These are phyloP conservation scores for Drosophila rhopaloa DNA, from an alignment of 1,140 invertebrate species.

Conservation along the genomic window DNA sequence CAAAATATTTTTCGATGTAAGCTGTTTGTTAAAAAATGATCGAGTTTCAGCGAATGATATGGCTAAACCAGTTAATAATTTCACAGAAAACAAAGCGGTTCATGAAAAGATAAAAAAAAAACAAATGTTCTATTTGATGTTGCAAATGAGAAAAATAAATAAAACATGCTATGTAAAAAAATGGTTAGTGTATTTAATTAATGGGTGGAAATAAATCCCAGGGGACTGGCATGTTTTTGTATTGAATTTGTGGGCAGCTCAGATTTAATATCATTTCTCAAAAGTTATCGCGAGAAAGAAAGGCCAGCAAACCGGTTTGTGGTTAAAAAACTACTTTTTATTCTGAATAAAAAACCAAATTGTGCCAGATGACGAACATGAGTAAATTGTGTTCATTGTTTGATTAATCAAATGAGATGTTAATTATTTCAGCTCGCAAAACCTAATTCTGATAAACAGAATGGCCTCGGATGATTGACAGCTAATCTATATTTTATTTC, in stretches of 20 bases:
- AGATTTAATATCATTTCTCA: not conserved
- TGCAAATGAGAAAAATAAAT: conserved; percentile 69
- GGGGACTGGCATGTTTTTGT: not conserved
- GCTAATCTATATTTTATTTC: not conserved
- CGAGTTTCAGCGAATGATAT: conserved; percentile 8
- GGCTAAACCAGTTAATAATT: conserved; percentile 48
- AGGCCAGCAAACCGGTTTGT: not conserved
- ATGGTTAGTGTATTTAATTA: conserved; percentile 1
- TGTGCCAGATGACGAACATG: not conserved
- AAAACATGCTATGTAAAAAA: conserved; percentile 57
- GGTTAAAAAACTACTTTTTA: not conserved
- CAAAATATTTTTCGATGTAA: conserved; percentile 79
- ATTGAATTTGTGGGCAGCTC: not conserved
- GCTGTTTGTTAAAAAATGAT: conserved; percentile 66
- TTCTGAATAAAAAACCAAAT: conserved; percentile 1
- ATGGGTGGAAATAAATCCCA: not conserved
- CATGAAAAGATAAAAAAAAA: conserved; percentile 37
- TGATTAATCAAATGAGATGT: conserved; percentile 18
- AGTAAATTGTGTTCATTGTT: conserved; percentile 9
- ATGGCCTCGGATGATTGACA: not conserved
- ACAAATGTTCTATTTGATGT: conserved; percentile 78
- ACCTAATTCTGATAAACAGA: not conserved
- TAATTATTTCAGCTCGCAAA: conserved; percentile 14
- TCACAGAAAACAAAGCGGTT: conserved; percentile 32
- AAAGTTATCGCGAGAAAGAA: too few species aligned